Conservation (phyloP, 2,113 vertebrate species). For the Scomber scombrus region DNA sequence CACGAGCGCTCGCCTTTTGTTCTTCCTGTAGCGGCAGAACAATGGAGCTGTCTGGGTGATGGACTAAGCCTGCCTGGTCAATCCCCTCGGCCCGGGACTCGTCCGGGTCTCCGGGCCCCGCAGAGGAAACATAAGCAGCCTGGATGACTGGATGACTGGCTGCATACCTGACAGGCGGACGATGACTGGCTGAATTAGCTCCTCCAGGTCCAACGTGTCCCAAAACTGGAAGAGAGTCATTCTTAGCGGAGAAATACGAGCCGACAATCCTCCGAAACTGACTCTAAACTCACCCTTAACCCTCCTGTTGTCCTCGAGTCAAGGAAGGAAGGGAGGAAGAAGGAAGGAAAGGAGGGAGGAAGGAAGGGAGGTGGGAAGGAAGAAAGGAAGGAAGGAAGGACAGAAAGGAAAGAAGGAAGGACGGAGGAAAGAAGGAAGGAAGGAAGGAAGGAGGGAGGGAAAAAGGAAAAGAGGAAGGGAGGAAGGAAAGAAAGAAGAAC, state of each 20-base stretch:
- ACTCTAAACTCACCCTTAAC: too few relatives aligned
- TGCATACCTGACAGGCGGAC: neutral
- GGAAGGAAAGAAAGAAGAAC: too few relatives aligned
- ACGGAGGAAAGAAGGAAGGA: neutral
- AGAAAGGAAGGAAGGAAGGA: too few relatives aligned
- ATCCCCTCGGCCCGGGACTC: neutral
- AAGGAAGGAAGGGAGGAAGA: too few relatives aligned
- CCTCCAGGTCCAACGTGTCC: conserved; percentile 1
- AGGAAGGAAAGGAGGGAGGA: too few relatives aligned
- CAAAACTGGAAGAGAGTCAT: neutral
- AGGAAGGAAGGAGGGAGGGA: fast-evolving
- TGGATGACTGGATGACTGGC: neutral
- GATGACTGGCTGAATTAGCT: neutral
- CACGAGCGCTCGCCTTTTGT: conserved; percentile 77
- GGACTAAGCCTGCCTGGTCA: conserved; percentile 70
- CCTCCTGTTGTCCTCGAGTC: too few relatives aligned
- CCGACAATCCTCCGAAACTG: too few relatives aligned
- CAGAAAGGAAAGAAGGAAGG: neutral
- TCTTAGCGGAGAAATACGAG: neutral
- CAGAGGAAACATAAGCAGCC: conserved; percentile 25
- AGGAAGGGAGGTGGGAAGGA: neutral
- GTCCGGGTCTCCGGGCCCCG: neutral
- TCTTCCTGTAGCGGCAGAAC: conserved; percentile 71
- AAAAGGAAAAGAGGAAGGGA: too few relatives aligned
- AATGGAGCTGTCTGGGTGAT: conserved; percentile 81